Conservation (phyloP, 2,113 vertebrate genomes). For the Dendrocopos noguchii region DNA sequence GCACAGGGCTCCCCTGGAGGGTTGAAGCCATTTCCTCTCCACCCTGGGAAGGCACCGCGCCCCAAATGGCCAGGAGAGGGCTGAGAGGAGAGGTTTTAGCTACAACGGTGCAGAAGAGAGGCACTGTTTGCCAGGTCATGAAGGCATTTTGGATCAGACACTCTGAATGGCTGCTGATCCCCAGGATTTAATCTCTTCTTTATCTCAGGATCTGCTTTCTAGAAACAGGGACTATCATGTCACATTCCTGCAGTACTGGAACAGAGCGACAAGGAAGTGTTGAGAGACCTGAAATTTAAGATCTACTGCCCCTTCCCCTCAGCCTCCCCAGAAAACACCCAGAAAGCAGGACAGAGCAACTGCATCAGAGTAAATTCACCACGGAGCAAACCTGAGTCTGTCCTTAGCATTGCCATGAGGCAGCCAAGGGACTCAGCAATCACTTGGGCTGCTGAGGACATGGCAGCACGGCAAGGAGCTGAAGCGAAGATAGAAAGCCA, state of each 20-base stretch:
- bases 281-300: background rate
- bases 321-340: background rate
- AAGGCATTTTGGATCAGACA: constrained; percentile 6
- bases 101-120: background rate
- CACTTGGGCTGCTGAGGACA: background rate
- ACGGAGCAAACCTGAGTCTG: background rate
- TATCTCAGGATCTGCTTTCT: constrained; percentile 37
- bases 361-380: background rate
- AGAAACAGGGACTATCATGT: constrained; percentile 14
- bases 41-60: background rate
- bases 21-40: background rate
- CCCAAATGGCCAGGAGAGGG: background rate
- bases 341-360: background rate
- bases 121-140: background rate
- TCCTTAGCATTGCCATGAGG: background rate
- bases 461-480: background rate
- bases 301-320: background rate
- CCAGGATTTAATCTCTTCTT: constrained; percentile 42
- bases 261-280: background rate
- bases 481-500: constrained; percentile 20
- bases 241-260: background rate
- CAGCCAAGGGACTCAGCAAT: constrained; percentile 2
- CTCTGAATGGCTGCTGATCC: constrained; percentile 14
- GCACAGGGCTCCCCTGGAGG: background rate
- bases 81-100: background rate